These are phyloP conservation scores for Copidosoma floridanum DNA, from an alignment of 1,140 invertebrate species.

Conservation along the genomic window DNA sequence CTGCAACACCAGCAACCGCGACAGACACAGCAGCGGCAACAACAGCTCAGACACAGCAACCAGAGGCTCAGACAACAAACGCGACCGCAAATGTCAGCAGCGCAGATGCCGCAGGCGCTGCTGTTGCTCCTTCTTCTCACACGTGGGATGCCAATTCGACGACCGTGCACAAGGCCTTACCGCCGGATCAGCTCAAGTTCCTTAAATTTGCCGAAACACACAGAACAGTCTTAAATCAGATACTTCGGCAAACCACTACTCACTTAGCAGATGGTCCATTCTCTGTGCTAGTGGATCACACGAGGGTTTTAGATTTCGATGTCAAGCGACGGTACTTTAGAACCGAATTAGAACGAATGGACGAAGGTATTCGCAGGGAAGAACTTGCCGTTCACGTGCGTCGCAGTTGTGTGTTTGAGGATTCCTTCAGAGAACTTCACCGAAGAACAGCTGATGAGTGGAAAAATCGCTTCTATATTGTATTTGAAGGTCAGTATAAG, in stretches of 20 bases:
- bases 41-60: conserved; percentile 42
- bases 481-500: conserved; percentile 76
- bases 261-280: conserved; percentile 88
- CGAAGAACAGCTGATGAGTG: conserved; percentile 83
- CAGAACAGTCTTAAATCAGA: conserved; percentile 88
- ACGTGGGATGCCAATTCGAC: conserved; percentile 44
- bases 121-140: conserved; percentile 35
- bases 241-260: conserved; percentile 81
- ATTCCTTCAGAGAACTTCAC: conserved; percentile 87
- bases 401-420: conserved; percentile 86
- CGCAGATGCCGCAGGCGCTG: conserved; percentile 37
- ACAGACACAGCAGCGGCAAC: conserved; percentile 34
- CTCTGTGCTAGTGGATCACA: conserved; percentile 86
- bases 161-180: conserved; percentile 45
- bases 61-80: conserved; percentile 45
- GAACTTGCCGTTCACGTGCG: conserved; percentile 88
- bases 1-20: conserved; percentile 36
- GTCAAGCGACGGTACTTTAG: conserved; percentile 90
- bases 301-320: conserved; percentile 87
- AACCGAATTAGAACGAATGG: conserved; percentile 79
- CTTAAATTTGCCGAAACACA: conserved; percentile 86
- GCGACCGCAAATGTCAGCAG: conserved; percentile 36
- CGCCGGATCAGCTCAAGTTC: conserved; percentile 71
- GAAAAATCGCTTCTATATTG: conserved; percentile 94
- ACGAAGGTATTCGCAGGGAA: conserved; percentile 79